phyloP scores from a whole-genome alignment of 2,797 vertebrate species.

The Gambelia wislizenii region DNA sequence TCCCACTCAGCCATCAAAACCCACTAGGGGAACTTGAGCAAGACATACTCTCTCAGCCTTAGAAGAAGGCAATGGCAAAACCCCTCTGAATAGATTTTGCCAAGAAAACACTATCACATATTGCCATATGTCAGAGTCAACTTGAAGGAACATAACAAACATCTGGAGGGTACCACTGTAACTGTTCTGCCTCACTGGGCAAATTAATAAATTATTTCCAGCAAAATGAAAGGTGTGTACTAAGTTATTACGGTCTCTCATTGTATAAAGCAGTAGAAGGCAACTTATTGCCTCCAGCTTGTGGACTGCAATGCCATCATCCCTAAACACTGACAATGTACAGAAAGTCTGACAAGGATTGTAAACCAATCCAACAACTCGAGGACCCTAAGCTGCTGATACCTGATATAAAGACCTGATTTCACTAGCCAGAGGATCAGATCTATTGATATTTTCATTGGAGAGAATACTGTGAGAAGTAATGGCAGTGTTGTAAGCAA shows the following conservation, averaged over 20 bases:
- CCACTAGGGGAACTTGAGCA: no score
- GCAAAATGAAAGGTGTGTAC: neutral
- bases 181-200: neutral
- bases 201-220: neutral
- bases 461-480: neutral
- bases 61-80: no score
- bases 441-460: neutral
- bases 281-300: neutral
- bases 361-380: neutral
- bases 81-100: no score
- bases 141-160: no score
- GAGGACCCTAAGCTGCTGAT: neutral
- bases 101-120: no score
- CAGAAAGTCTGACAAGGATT: neutral
- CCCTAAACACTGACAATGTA: neutral
- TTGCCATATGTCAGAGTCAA: no score
- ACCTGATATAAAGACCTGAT: neutral
- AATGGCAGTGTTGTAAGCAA: neutral
- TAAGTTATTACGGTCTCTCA: neutral
- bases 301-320: neutral
- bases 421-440: neutral
- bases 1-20: no score
- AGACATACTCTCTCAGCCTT: no score
- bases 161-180: no score
- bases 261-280: neutral